Base-by-base conservation (phyloP, 2,113 vertebrate genomes). In the Tachysurus fulvidraco region DNA sequence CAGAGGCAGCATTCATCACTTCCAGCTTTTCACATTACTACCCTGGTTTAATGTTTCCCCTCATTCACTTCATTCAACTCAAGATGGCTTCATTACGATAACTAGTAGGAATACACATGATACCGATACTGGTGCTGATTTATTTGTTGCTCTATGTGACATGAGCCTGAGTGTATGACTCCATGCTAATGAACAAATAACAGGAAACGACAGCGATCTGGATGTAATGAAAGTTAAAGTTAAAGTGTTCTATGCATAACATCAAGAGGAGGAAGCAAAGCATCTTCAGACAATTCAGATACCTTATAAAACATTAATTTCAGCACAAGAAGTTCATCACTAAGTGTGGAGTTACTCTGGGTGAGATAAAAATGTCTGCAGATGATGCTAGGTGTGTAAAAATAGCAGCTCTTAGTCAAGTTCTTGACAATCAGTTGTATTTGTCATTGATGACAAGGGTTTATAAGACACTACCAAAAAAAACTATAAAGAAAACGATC, bases 1-100 rank as follows among this genome's bases (percentile, higher is more conserved):
- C 41, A 4, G 16, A 60, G 60, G 83, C 74, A 77, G 55, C 57
- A 52, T 79, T 79, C 28, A 60, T 76, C 62, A 78, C 36, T 83
- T 81, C 73, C 52, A 79, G 57, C 36, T 76, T 60, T 78, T 23
- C 60, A 7, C 2, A 21, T 74, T n/a, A 46, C 54, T 50, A 4
- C 4, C 5, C 14, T 12, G 25, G 9, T 85, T 77, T 77, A 85
- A 17, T 21, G n/a, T 79, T 57, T 57, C 41, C 30, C 5, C 4
- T 79, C 60, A 28, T 36, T 50, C 60, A n/a, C 28, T 28, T 19
- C n/a, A 23, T 55, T 67, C 46, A 52, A n/a, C 44, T 54, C 0
- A 78, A 54, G 17, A 28, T 7, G 4, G 25, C 50, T 79, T 79
- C 5, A 36, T 11, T 79, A 57, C 28, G 4, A 0, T 57, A 79